Conservation (phyloP, 2,113 vertebrate genomes). For the Hucho hucho region DNA sequence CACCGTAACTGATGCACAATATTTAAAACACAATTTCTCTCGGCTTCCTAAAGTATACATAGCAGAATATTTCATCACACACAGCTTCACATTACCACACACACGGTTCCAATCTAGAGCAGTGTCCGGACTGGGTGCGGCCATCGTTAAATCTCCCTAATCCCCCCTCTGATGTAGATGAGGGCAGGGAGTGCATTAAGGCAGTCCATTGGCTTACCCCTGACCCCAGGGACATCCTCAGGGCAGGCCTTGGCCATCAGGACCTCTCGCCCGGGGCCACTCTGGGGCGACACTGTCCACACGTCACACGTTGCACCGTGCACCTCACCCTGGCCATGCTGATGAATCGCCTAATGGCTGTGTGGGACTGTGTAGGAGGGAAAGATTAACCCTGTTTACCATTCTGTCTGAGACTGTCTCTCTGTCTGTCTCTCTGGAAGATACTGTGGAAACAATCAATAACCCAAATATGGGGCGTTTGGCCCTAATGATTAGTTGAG, state of each 20-base stretch:
- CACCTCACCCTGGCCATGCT: conserved; percentile 62
- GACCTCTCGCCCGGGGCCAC: conserved; percentile 75
- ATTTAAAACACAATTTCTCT: not conserved
- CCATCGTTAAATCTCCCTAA: not conserved
- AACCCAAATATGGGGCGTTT: not conserved
- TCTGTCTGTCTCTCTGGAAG: conserved; percentile 2
- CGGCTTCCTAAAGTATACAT: too few relatives aligned
- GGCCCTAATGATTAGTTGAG: not conserved
- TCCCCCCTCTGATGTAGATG: too few relatives aligned
- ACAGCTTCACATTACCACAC: not conserved
- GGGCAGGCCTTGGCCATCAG: conserved; percentile 70
- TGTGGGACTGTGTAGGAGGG: conserved; percentile 62
- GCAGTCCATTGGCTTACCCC: conserved; percentile 86
- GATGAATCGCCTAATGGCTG: conserved; percentile 78
- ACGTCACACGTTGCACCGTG: conserved; percentile 67
- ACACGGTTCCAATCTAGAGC: too few relatives aligned
- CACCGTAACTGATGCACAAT: too few relatives aligned
- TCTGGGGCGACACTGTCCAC: conserved; percentile 66
- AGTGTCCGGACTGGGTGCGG: too few relatives aligned
- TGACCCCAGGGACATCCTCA: conserved; percentile 85
- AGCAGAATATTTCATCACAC: not conserved
- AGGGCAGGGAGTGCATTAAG: conserved; percentile 81
- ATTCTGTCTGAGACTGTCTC: conserved; percentile 30
- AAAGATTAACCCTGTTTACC: conserved; percentile 83
- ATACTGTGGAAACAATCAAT: not conserved